phyloP scores from a whole-genome alignment of 2,113 vertebrate species.

The Sciurus niger region DNA sequence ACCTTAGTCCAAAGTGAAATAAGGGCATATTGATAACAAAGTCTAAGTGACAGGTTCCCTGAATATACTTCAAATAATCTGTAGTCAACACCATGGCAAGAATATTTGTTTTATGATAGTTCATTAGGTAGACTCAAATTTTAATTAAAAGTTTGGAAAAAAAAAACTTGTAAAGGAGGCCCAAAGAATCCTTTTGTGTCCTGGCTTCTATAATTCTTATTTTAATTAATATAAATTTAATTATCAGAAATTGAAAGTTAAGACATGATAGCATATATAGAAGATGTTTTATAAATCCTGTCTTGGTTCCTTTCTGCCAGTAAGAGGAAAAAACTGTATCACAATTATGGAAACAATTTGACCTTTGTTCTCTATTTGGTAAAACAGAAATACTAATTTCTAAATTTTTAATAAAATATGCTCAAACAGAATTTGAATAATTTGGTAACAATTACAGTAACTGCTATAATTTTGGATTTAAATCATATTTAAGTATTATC shows the following conservation, averaged over 20 bases:
- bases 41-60: background rate
- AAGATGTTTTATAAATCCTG: background rate
- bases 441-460: constrained; percentile 56
- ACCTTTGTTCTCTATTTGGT: background rate
- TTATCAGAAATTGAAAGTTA: background rate
- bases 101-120: background rate
- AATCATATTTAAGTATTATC: constrained; percentile 67
- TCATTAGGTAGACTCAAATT: background rate
- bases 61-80: constrained; percentile 48
- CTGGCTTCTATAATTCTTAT: background rate
- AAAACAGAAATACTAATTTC: background rate
- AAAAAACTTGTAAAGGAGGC: background rate
- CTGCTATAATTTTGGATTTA: constrained; percentile 62
- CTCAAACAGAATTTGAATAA: constrained; percentile 32
- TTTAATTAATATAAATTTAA: constrained; percentile 54
- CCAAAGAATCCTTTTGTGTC: background rate
- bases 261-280: background rate
- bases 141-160: background rate
- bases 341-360: background rate
- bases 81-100: background rate
- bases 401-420: constrained; percentile 19
- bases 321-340: background rate
- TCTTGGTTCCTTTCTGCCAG: background rate
- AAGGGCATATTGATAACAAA: background rate
- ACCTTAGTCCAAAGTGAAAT: constrained; percentile 33